Percentiles rank a stretch among this genome's conserved stretches.
phyloP scores from a whole-genome alignment of 2,888 invertebrate genomes.

The Archaeoteleia sp. region DNA sequence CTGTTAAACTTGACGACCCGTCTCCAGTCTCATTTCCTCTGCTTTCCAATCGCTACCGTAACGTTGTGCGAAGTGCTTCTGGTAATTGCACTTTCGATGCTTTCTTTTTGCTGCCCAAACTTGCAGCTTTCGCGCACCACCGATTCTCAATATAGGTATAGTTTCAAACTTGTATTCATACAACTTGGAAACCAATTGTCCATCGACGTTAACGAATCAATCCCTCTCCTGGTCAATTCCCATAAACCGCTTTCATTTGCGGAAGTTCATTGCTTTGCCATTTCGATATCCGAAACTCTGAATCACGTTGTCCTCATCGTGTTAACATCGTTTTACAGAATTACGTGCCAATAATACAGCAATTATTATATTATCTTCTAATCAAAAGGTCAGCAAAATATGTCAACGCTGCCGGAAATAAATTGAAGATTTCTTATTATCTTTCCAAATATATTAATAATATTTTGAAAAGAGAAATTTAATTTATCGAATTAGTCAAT shows the following conservation, averaged over 20 bases:
- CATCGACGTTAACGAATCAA: conserved; percentile 45
- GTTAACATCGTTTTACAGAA: conserved; percentile 2
- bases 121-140: conserved; percentile 16
- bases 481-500: no score
- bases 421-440: no score
- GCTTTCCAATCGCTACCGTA: conserved; percentile 44
- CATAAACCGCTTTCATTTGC: conserved; percentile 6
- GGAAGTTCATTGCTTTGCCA: background rate
- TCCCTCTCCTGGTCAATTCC: conserved; percentile 15
- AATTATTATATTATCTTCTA: no score
- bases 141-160: conserved; percentile 4
- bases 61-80: conserved; percentile 47
- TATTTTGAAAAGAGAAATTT: no score
- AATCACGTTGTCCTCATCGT: background rate
- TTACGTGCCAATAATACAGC: no score
- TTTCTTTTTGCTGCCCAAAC: conserved; percentile 2
- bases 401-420: no score
- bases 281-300: conserved; percentile 12
- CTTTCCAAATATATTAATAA: no score
- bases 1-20: conserved; percentile 37
- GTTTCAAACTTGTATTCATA: conserved; percentile 24
- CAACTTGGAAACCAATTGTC: conserved; percentile 45
- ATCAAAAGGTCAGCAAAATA: no score
- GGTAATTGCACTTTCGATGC: conserved; percentile 51
- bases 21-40: conserved; percentile 11